A percentile compares a stretch with the other conserved stretches of the same genome.
These are phyloP conservation scores for Nemoura dubitans DNA, from an alignment of 2,888 invertebrate species.

Conservation along the genomic window DNA sequence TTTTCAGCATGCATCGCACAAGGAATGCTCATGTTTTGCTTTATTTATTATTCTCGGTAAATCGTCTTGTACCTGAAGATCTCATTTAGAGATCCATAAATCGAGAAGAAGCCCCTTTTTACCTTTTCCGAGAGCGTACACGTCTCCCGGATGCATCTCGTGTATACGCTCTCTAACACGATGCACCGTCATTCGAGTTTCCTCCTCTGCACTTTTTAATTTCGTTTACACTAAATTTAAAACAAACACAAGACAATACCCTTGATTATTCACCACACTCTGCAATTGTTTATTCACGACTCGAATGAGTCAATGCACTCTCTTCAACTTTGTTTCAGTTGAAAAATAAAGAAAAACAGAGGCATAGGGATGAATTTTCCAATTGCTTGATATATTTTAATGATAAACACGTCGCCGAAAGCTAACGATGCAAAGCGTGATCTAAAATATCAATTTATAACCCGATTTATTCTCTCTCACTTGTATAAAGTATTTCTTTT, in stretches of 20 bases:
- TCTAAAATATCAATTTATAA: background rate
- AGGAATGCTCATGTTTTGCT: background rate
- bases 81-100: constrained; percentile 12
- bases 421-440: background rate
- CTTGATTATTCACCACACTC: background rate
- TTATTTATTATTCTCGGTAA: constrained; percentile 7
- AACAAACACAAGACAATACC: background rate
- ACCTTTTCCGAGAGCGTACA: background rate
- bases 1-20: background rate
- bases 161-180: background rate
- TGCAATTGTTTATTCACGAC: background rate
- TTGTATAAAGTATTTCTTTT: no score
- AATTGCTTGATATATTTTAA: background rate
- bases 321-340: background rate
- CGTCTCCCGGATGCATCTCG: background rate
- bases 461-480: no score
- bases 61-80: background rate
- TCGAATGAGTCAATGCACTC: background rate
- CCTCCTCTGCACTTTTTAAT: background rate
- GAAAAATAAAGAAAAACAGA: background rate
- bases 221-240: background rate
- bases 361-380: background rate
- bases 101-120: background rate
- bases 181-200: background rate
- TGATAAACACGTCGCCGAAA: background rate